These are phyloP conservation scores for Eremophila alpestris DNA, from an alignment of 2,797 vertebrate species.

Conservation along the genomic window DNA sequence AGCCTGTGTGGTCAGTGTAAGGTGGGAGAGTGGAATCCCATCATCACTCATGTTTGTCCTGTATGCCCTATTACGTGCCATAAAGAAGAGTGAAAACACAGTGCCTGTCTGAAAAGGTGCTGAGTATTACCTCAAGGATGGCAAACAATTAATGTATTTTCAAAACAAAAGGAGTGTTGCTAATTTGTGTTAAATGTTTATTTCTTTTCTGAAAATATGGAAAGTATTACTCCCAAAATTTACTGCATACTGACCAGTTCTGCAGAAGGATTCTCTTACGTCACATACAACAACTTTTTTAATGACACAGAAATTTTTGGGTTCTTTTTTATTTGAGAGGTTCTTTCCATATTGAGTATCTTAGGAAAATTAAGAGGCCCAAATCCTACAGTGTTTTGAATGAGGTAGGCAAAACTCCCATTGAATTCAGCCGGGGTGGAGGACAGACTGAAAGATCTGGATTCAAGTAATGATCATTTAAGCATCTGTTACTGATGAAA, in stretches of 20 bases:
- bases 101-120: neutral
- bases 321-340: neutral
- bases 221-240: neutral
- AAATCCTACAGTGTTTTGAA: neutral
- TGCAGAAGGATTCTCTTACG: neutral
- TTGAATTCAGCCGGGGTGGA: neutral
- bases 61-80: neutral
- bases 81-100: neutral
- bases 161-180: neutral
- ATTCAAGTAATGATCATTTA: neutral
- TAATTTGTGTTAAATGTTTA: neutral
- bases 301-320: neutral
- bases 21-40: neutral
- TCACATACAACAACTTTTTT: neutral
- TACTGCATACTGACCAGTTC: neutral
- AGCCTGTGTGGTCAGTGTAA: neutral
- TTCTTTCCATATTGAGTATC: neutral
- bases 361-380: neutral
- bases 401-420: neutral
- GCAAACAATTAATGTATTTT: neutral
- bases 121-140: neutral
- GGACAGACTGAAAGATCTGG: neutral
- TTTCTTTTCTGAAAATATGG: neutral
- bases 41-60: neutral
- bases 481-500: neutral